Base-by-base conservation (phyloP, 2,113 vertebrate species). In the Pardalotus punctatus region DNA sequence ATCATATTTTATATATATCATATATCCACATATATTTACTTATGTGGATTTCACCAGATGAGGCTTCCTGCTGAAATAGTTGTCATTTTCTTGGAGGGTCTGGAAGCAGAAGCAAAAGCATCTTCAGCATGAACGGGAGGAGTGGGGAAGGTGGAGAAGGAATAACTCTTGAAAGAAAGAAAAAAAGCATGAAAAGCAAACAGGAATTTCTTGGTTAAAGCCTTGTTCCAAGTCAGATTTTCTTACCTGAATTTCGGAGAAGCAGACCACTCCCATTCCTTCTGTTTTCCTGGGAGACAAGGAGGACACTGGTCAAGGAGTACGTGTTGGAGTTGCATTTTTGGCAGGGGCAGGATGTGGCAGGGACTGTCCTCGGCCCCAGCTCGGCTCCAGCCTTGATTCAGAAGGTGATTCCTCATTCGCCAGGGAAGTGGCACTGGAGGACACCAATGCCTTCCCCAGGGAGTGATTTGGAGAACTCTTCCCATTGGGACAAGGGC, bases 261-360 rank as follows among this genome's bases (percentile, higher is more conserved):
- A 67, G 27, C 6, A 81, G 9, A 38, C 33, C 31, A 16, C 9
- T 45, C 40, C 14, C 4, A 4, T 62, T 66, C 38, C 51, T 80
- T 66, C 40, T 35, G 19, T 22, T 86, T 51, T 36, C 20, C 28
- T 56, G 24, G 23, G 50, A 47, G 16, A 24, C 40, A 70, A 51
- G 58, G 62, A 36, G 7, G 16, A 10, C 35, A 29, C 18, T 14
- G 25, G 14, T 10, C 29, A 51, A 29, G 47, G 35, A 33, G 38
- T 0, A 4, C 7, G 2, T 1, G 12, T 5, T 50, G 33, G 15
- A 4, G 27, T 24, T 38, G 24, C 12, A 3, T 16, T 10, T 1
- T 3, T 33, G 24, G 21, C 53, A 47, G 43, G 2, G 27, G 29
- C 4, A 4, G 1, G 5, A 7, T 8, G 20, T 3, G 3, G 25